Conservation (phyloP, 2,113 vertebrate species). For the Sinocyclocheilus grahami region DNA sequence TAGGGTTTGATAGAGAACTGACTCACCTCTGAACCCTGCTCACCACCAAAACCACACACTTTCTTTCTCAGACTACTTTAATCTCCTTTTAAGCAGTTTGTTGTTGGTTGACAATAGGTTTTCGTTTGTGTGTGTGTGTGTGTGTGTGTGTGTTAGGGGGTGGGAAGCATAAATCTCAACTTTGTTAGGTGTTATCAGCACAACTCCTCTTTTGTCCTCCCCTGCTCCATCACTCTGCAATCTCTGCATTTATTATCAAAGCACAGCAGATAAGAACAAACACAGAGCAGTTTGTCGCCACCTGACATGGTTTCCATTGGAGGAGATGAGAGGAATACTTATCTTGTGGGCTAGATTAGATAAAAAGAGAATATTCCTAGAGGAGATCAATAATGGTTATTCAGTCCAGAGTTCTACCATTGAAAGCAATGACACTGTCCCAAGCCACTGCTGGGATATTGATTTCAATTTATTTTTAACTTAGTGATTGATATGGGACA, state of each 20-base stretch:
- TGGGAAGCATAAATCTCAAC: conserved; percentile 68
- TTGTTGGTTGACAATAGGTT: conserved; percentile 4
- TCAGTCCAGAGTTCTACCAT: conserved; percentile 71
- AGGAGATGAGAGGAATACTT: conserved; percentile 65
- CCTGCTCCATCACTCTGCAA: conserved; percentile 54
- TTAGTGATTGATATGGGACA: conserved; percentile 82
- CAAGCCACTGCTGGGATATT: conserved; percentile 72
- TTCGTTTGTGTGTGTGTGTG: conserved; percentile 33
- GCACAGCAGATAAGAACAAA: conserved; percentile 64
- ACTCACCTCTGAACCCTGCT: not conserved
- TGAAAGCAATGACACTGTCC: conserved; percentile 72
- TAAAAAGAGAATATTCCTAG: conserved; percentile 79
- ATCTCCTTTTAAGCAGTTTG: not conserved
- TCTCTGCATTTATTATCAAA: conserved; percentile 68
- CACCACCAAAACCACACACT: not conserved
- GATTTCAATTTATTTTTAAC: conserved; percentile 85
- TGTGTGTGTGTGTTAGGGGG: conserved; percentile 31
- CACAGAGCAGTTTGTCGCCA: conserved; percentile 63
- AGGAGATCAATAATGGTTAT: conserved; percentile 80
- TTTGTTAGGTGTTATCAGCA: conserved; percentile 60
- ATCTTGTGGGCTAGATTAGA: conserved; percentile 70
- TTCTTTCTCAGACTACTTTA: not conserved
- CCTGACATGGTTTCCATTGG: conserved; percentile 51
- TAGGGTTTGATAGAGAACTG: not conserved
- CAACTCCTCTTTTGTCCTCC: conserved; percentile 51